Conservation (phyloP, 2,888 invertebrate species). For the Timema podura region DNA sequence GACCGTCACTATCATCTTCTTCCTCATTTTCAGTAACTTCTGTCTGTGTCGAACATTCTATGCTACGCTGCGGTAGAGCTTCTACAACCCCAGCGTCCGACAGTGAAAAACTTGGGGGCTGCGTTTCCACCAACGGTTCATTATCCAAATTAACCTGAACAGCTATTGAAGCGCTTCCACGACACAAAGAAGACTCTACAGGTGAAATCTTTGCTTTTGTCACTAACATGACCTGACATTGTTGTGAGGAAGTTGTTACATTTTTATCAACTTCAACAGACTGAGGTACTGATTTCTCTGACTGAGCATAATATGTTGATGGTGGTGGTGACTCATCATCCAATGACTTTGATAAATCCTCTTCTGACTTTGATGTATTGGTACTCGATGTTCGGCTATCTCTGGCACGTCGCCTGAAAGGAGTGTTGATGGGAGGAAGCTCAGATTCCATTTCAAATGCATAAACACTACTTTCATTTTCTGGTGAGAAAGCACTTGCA, state of each 20-base stretch:
- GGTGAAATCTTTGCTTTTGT: no score
- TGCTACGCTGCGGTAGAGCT: constrained; percentile 39
- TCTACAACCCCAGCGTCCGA: constrained; percentile 30
- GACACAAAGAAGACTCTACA: no score
- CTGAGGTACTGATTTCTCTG: neutral
- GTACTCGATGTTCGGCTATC: constrained; percentile 42
- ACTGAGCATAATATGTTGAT: neutral
- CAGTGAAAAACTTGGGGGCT: constrained; percentile 32
- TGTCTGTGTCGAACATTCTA: constrained; percentile 48
- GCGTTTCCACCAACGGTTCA: constrained; percentile 34
- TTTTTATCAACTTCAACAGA: constrained; percentile 10
- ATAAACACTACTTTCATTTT: constrained; percentile 66
- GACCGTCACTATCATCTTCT: constrained; percentile 53
- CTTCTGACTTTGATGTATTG: constrained; percentile 47
- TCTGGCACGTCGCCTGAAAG: constrained; percentile 50
- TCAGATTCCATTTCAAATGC: constrained; percentile 67
- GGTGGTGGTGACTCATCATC: constrained; percentile 35
- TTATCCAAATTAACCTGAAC: constrained; percentile 53
- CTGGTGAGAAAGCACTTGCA: constrained; percentile 60
- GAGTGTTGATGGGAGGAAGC: constrained; percentile 52
- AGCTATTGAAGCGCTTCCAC: constrained; percentile 49
- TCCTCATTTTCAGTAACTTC: constrained; percentile 44
- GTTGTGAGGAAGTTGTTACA: neutral
- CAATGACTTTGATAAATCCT: constrained; percentile 43
- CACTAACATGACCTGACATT: neutral